These are phyloP conservation scores for Mactra quadrangularis DNA, from an alignment of 1,140 invertebrate species.

Conservation along the genomic window DNA sequence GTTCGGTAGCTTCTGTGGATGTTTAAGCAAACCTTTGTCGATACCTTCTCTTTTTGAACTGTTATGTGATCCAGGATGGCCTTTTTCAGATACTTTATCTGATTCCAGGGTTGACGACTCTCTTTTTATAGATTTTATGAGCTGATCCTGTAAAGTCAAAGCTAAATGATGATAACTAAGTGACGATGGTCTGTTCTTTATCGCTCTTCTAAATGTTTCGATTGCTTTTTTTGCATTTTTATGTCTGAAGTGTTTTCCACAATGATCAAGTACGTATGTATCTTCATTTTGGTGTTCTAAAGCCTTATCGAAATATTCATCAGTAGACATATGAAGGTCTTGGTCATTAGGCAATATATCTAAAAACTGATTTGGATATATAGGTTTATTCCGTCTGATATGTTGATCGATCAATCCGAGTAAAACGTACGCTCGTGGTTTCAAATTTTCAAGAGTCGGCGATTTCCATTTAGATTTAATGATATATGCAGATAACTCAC, in stretches of 20 bases:
- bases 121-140: too few relatives aligned
- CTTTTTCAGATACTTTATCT: too few relatives aligned
- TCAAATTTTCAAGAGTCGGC: not conserved
- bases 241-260: conserved; percentile 1
- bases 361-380: not conserved
- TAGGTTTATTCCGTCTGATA: not conserved
- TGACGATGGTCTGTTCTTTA: not conserved
- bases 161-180: conserved; percentile 13
- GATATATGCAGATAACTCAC: not conserved
- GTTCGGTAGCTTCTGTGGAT: conserved; percentile 4
- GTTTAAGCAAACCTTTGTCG: conserved; percentile 14
- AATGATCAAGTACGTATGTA: not conserved
- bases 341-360: not conserved
- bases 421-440: conserved; percentile 31
- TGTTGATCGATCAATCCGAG: not conserved
- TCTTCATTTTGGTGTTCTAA: not conserved
- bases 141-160: not conserved
- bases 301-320: not conserved
- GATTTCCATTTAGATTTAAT: not conserved
- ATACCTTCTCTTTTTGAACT: not conserved
- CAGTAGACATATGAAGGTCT: not conserved
- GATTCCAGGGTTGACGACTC: too few relatives aligned
- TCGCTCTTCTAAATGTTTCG: not conserved
- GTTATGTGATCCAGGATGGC: not conserved
- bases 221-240: not conserved